Evolutionary conservation across 2,113 vertebrate species (phyloP).

Genomic region (Empidonax alnorum): DNA sequence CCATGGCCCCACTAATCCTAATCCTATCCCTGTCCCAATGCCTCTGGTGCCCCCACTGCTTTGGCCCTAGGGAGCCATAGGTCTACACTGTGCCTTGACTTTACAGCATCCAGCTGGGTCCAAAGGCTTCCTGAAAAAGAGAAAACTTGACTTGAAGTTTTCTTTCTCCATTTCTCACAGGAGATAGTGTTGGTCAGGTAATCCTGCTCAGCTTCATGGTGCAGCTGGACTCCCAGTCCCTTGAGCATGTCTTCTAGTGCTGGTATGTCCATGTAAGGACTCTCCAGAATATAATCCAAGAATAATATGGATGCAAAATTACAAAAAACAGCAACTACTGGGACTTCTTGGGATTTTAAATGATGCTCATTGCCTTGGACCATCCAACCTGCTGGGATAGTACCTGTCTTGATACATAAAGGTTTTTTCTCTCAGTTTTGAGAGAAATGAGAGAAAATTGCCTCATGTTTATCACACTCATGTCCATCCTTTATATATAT

Average conservation of each 20-base stretch:
- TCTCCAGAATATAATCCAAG: neutral
- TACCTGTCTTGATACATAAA: neutral
- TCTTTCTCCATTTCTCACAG: neutral
- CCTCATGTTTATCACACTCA: neutral
- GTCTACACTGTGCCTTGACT: neutral
- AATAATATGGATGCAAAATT: neutral
- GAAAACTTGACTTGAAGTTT: neutral
- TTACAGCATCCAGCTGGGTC: neutral
- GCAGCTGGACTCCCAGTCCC: neutral
- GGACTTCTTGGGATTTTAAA: neutral
- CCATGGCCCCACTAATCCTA: rapidly evolving
- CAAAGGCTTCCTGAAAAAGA: neutral
- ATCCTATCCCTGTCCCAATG: neutral
- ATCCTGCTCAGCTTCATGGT: neutral
- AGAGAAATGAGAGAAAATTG: neutral
- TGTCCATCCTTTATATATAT: neutral
- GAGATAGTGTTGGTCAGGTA: neutral
- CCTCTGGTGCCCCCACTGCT: rapidly evolving
- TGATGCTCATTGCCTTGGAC: neutral
- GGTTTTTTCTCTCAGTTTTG: neutral
- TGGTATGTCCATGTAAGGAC: neutral
- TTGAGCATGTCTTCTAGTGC: neutral
- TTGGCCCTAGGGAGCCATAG: neutral
- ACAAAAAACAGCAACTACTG: rapidly evolving
- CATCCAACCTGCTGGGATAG: neutral